Percentiles rank a stretch among this genome's conserved stretches.
These are phyloP conservation scores for Macrosteles quadrilineatus DNA, from an alignment of 1,140 invertebrate species.

Conservation along the genomic window DNA sequence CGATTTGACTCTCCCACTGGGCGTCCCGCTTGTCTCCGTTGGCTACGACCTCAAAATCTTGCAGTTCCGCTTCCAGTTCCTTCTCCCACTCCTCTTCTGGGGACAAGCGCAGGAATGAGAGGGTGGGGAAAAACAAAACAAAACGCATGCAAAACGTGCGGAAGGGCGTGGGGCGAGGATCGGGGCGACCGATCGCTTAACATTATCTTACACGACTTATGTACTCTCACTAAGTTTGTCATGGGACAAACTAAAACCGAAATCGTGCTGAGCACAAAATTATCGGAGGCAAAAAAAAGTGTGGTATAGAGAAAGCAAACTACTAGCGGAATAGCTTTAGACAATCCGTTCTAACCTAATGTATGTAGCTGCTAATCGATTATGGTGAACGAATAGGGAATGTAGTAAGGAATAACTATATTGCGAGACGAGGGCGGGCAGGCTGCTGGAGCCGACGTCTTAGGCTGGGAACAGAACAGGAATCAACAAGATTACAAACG, in stretches of 20 bases:
- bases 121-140: constrained; percentile 27
- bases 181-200: too few species aligned
- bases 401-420: neutral
- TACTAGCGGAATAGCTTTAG: neutral
- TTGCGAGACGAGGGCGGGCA: neutral
- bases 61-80: constrained; percentile 87
- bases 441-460: neutral
- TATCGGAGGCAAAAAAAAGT: too few species aligned
- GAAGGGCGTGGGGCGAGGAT: too few species aligned
- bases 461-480: constrained; percentile 10
- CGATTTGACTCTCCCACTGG: constrained; percentile 27
- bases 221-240: too few species aligned
- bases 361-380: neutral
- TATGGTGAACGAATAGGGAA: neutral
- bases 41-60: constrained; percentile 86
- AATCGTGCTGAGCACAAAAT: too few species aligned
- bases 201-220: too few species aligned
- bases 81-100: constrained; percentile 91
- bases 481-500: too few species aligned
- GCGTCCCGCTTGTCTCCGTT: constrained; percentile 45
- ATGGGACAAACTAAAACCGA: too few species aligned
- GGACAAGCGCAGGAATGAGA: constrained; percentile 37
- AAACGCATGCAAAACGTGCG: neutral
- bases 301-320: too few species aligned
- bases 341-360: neutral